Percentiles rank a stretch among this genome's conserved stretches.
Conservation (phyloP, 2,888 invertebrate species). For the Trachelus iudaicus region DNA sequence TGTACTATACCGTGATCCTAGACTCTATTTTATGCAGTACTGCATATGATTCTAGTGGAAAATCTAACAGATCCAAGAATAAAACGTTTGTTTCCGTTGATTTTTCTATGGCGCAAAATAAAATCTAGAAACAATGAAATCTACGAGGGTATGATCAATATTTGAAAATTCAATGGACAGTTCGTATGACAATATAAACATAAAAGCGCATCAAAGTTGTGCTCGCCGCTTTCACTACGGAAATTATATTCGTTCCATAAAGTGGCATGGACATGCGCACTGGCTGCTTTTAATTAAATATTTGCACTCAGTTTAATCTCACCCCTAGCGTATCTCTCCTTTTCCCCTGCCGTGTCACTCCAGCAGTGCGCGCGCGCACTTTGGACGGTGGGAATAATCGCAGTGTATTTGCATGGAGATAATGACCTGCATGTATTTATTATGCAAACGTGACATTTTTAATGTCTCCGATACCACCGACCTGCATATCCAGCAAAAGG, state of each 20-base stretch:
- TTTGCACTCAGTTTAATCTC: conserved; percentile 46
- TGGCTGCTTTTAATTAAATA: conserved; percentile 45
- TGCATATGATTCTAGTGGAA: background rate
- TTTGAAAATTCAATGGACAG: background rate
- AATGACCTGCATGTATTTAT: conserved; percentile 32
- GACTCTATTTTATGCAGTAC: background rate
- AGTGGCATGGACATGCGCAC: conserved; percentile 20
- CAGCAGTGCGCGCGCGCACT: conserved; percentile 8
- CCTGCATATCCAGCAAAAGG: conserved; percentile 1
- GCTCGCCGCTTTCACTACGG: conserved; percentile 12
- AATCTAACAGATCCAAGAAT: background rate
- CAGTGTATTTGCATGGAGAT: conserved; percentile 33
- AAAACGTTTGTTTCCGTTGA: background rate
- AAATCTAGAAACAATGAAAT: background rate
- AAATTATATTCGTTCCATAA: conserved; percentile 31
- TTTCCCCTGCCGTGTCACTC: conserved; percentile 12
- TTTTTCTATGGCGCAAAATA: background rate
- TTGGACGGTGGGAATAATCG: conserved; percentile 29
- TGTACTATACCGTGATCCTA: background rate
- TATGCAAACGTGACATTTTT: conserved; percentile 22
- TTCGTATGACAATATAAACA: background rate
- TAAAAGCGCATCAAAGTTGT: background rate
- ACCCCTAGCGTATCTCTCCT: conserved; percentile 12
- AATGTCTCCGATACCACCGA: conserved; percentile 5
- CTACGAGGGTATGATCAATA: background rate